Evolutionary conservation across 2,888 invertebrate genomes (phyloP), one percentile per base, ranked within the genome.

Genomic region (Pasiphila rectangulata): DNA sequence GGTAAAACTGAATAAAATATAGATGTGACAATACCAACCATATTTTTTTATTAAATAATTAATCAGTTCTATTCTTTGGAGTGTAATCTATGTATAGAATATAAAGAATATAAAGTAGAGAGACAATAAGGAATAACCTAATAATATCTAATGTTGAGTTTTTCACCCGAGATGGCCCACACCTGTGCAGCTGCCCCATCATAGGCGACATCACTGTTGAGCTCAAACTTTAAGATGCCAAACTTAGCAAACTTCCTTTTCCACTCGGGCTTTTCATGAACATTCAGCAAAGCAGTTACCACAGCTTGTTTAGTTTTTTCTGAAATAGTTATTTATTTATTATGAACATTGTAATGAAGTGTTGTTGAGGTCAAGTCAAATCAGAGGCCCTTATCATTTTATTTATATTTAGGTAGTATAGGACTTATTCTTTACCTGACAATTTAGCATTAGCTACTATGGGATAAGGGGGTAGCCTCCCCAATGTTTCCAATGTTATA

Each of bases 391-490:
- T n/a, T n/a, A n/a, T n/a, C n/a, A n/a, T n/a, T n/a, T n/a, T n/a
- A n/a, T n/a, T n/a, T 21, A 9, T 30, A 15, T 21, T 9, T 32
- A 30, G 30, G 15, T 29, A 16, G 4, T 12, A 15, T 36, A 36
- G 23, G 1, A 36, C 1, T 19, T 6, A 7, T 9, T 36, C 9
- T 24, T 10, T 20, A 93, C 93, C 90, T 72, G 90, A 60, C 44
- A 93, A 65, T 48, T 86, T 86, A 12, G 85, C 72, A 64, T 92
- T 93, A 44, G 91, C 83, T 35, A 93, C 90, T 29, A 93, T 83
- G 1, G 93, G 92, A 61, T 93, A 93, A 0, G 93, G 91, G 1
- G 93, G 93, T 25, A 93, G 73, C 10, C 92, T 92, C 12, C 94
- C 94, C 59, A 93, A 76, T 16, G 92, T 92, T 54, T 90, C 89